Percentiles rank a stretch among this genome's conserved stretches.
These are phyloP conservation scores for Oligia latruncula DNA, from an alignment of 2,888 invertebrate genomes.

Conservation along the genomic window DNA sequence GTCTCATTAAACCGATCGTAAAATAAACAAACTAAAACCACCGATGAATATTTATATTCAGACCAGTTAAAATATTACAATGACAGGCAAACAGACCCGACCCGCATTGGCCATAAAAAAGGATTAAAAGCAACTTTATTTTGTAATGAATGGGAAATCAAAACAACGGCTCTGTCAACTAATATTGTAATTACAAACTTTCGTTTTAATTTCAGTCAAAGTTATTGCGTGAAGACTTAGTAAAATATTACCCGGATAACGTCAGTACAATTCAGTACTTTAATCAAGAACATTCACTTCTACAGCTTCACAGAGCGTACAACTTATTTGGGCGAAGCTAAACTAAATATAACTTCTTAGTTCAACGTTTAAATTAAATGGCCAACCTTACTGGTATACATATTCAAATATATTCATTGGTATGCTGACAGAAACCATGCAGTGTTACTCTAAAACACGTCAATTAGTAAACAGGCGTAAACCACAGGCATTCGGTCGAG, in stretches of 20 bases:
- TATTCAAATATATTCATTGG: constrained; percentile 72
- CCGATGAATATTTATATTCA: constrained; percentile 55
- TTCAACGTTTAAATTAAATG: constrained; percentile 53
- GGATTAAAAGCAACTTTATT: constrained; percentile 46
- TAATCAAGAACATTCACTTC: constrained; percentile 50
- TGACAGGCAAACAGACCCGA: constrained; percentile 35
- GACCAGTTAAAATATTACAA: constrained; percentile 52
- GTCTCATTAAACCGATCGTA: constrained; percentile 50
- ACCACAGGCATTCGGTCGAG: constrained; percentile 83
- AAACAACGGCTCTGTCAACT: constrained; percentile 38
- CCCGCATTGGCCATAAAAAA: constrained; percentile 56
- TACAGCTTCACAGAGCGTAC: constrained; percentile 31
- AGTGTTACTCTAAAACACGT: constrained; percentile 85
- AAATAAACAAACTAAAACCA: constrained; percentile 59
- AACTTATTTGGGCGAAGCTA: constrained; percentile 32
- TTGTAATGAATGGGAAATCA: constrained; percentile 49
- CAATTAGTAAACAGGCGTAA: constrained; percentile 85
- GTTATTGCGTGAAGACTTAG: constrained; percentile 17
- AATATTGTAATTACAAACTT: constrained; percentile 9
- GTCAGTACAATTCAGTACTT: constrained; percentile 29
- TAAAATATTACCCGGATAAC: constrained; percentile 17
- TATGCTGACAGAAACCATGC: constrained; percentile 78
- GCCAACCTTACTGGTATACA: constrained; percentile 52
- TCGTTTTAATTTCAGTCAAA: constrained; percentile 12
- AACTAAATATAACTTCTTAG: constrained; percentile 43